These are phyloP conservation scores for Ophiodon elongatus DNA, from an alignment of 2,113 vertebrate genomes.

Conservation along the genomic window DNA sequence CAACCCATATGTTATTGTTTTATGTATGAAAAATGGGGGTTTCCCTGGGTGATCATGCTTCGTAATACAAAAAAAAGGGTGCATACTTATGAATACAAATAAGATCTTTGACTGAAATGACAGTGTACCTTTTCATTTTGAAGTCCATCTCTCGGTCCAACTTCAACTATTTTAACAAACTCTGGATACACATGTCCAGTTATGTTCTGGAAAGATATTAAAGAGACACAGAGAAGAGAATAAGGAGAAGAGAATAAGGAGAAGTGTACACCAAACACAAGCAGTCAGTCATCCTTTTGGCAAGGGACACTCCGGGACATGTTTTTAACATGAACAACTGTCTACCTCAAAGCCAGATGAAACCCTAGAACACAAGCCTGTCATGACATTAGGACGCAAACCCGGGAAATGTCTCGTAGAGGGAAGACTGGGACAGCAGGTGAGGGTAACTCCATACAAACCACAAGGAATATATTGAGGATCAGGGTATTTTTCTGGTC, in stretches of 20 bases:
- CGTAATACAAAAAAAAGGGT: constrained; percentile 35
- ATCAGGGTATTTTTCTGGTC: constrained; percentile 44
- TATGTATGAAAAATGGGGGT: constrained; percentile 34
- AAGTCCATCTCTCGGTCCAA: constrained; percentile 95
- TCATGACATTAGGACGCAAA: constrained; percentile 55
- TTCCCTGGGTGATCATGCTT: constrained; percentile 27
- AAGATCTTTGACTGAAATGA: constrained; percentile 7
- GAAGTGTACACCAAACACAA: constrained; percentile 8
- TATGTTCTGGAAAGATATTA: constrained; percentile 78
- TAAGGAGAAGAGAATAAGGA: neutral
- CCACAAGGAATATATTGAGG: constrained; percentile 45
- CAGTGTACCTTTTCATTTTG: constrained; percentile 95
- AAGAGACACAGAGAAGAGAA: constrained; percentile 13
- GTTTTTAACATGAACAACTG: constrained; percentile 48
- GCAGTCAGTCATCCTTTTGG: constrained; percentile 19
- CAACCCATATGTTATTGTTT: constrained; percentile 62
- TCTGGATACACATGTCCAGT: constrained; percentile 84
- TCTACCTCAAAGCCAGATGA: constrained; percentile 52
- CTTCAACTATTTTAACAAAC: constrained; percentile 95
- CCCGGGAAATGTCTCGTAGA: constrained; percentile 42
- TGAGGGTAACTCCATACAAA: constrained; percentile 51
- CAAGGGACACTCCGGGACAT: constrained; percentile 25
- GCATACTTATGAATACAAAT: constrained; percentile 37
- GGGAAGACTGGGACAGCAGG: constrained; percentile 8
- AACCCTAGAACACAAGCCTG: constrained; percentile 57